phyloP scores from a whole-genome alignment of 2,113 vertebrate genomes.

The Parotia lawesii region DNA sequence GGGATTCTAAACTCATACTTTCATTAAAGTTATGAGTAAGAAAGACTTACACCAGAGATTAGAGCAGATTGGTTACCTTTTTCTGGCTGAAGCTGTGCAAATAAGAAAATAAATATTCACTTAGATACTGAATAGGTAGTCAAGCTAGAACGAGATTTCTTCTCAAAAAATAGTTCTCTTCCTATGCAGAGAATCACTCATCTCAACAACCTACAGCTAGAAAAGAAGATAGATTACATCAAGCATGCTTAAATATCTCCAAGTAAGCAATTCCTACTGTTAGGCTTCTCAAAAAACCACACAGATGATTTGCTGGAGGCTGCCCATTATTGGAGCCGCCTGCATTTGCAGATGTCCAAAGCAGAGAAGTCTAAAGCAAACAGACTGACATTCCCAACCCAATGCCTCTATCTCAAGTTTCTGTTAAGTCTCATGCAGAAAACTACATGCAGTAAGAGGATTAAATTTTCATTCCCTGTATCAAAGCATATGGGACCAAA shows the following conservation, averaged over 20 bases:
- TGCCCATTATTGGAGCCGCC: background rate
- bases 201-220: background rate
- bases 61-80: background rate
- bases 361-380: background rate
- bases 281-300: background rate
- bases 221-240: background rate
- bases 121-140: background rate
- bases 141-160: background rate
- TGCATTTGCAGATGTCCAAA: background rate
- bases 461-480: background rate
- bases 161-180: background rate
- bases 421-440: background rate
- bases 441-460: background rate
- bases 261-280: background rate
- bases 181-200: background rate
- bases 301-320: background rate
- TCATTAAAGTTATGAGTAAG: background rate
- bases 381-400: background rate
- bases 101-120: background rate
- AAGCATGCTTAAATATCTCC: slow-evolving; percentile 15
- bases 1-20: background rate
- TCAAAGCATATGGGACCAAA: background rate
- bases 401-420: background rate
- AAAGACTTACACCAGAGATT: background rate
- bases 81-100: background rate